Conservation (phyloP, 2,888 invertebrate species). For the Spodoptera picta region DNA sequence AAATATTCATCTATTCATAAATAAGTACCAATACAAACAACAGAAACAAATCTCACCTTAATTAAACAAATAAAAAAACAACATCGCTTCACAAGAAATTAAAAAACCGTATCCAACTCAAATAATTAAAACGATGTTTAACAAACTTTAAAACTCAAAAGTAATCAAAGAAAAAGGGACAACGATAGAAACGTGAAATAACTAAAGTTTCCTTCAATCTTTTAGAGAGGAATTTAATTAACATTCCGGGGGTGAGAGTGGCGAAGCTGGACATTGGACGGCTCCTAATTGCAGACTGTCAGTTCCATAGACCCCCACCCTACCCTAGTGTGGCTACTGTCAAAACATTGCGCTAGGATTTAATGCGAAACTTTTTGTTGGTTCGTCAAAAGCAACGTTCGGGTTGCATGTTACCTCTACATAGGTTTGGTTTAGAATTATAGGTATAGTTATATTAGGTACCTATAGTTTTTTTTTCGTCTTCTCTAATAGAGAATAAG, state of each 20-base stretch:
- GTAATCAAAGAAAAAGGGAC: slow-evolving; percentile 68
- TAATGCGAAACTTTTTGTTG: slow-evolving; percentile 53
- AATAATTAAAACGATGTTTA: slow-evolving; percentile 40
- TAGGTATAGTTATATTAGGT: too few relatives aligned
- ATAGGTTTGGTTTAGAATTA: too few relatives aligned
- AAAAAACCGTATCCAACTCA: slow-evolving; percentile 12
- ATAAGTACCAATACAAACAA: too few relatives aligned
- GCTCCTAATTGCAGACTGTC: slow-evolving; percentile 79
- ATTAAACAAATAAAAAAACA: slow-evolving; percentile 1
- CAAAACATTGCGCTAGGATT: slow-evolving; percentile 66
- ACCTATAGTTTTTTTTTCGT: too few relatives aligned
- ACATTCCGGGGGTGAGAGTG: slow-evolving; percentile 67
- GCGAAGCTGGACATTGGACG: slow-evolving; percentile 64
- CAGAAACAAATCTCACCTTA: neutral
- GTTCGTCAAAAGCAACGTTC: slow-evolving; percentile 35
- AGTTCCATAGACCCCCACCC: slow-evolving; percentile 69
- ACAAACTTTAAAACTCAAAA: slow-evolving; percentile 56
- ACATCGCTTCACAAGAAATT: slow-evolving; percentile 2
- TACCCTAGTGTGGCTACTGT: slow-evolving; percentile 60
- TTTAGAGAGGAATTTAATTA: slow-evolving; percentile 79
- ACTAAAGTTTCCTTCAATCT: slow-evolving; percentile 71
- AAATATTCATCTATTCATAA: too few relatives aligned
- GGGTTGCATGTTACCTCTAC: slow-evolving; percentile 2
- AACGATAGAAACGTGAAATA: slow-evolving; percentile 66
- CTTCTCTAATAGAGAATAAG: too few relatives aligned